Base-by-base conservation (phyloP, 1,140 invertebrate species). In the Sycophaga agraensis region DNA sequence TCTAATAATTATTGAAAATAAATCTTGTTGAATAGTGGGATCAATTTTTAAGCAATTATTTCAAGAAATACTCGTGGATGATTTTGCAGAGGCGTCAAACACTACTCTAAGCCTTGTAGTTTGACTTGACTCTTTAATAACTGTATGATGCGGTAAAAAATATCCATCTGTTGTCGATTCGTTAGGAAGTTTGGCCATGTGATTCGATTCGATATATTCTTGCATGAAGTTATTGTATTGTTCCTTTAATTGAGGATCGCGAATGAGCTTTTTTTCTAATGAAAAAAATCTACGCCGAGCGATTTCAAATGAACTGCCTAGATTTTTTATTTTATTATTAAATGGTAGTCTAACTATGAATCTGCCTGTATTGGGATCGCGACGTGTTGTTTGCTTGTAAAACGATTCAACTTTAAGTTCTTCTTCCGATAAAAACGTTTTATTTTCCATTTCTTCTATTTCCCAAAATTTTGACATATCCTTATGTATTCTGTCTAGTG, bases 1-100 rank as follows among this genome's bases (percentile, higher is more conserved):
- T 19, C 63, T 34, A 0, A 72, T 11, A 9, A 65, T 24, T 8
- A 42, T 12, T 7, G 7, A 14, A 19, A 65, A 50, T 0, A 65
- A 3, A 28, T 37, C 24, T 2, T 42, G 11, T 31, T 61, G 58
- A 17, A 61, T 61, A 2, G 46, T 65, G 2, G 49, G 19, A 14
- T n/a, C 49, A 4, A 39, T 24, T 8, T 31, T 26, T 22, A 53
- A 24, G 12, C 1, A 17, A 4, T 53, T 11, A 53, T 53, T 53
- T 22, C 40, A 14, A 1, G 51, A 54, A 16, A 42, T 3, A n/a
- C 37, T 24, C 4, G 11, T 2, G 16, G 1, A 26, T 2, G 51
- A 19, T n/a, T 17, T 54, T 42, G 2, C 45, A 2, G 45, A 48
- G 2, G 45, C 45, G 16, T 48, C 45, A 16, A 48, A 48, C 6